These are phyloP conservation scores for Philotrypesis tridentata DNA, from an alignment of 1,140 invertebrate genomes.

Conservation along the genomic window DNA sequence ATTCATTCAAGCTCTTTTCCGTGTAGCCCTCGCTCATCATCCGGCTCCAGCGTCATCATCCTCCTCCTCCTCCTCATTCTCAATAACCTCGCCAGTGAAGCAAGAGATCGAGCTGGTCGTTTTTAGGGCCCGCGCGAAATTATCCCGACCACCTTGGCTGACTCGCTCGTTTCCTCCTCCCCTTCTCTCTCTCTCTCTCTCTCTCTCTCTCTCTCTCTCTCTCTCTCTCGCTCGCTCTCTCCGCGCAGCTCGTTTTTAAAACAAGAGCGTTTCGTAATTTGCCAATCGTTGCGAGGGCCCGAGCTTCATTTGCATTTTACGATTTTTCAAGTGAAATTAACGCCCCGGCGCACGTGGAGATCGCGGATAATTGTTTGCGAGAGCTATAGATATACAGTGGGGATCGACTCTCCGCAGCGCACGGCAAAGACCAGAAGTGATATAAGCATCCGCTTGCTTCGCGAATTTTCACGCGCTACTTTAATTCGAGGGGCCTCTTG, in stretches of 20 bases:
- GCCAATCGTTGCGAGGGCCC: constrained; percentile 65
- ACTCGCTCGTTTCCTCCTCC: constrained; percentile 55
- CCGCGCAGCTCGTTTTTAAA: constrained; percentile 4
- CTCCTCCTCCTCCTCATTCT: neutral
- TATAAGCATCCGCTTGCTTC: no score
- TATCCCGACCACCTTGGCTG: constrained; percentile 74
- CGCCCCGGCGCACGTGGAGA: constrained; percentile 50
- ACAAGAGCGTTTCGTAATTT: constrained; percentile 67
- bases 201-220: constrained; percentile 36
- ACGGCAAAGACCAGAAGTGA: constrained; percentile 23
- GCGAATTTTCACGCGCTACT: no score
- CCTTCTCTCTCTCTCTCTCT: constrained; percentile 41
- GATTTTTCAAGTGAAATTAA: constrained; percentile 72
- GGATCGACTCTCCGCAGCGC: constrained; percentile 1
- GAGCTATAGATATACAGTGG: no score
- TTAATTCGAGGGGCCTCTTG: no score
- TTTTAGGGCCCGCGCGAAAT: constrained; percentile 65
- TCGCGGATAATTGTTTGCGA: constrained; percentile 10
- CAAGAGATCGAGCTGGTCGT: constrained; percentile 56
- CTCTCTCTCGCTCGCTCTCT: constrained; percentile 5
- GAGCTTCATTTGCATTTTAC: constrained; percentile 71
- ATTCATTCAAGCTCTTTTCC: constrained; percentile 33
- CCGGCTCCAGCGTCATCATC: neutral
- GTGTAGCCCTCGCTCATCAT: constrained; percentile 19
- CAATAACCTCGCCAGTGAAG: constrained; percentile 33